Conservation (phyloP, 2,113 vertebrate genomes). For the Mesocricetus auratus region DNA sequence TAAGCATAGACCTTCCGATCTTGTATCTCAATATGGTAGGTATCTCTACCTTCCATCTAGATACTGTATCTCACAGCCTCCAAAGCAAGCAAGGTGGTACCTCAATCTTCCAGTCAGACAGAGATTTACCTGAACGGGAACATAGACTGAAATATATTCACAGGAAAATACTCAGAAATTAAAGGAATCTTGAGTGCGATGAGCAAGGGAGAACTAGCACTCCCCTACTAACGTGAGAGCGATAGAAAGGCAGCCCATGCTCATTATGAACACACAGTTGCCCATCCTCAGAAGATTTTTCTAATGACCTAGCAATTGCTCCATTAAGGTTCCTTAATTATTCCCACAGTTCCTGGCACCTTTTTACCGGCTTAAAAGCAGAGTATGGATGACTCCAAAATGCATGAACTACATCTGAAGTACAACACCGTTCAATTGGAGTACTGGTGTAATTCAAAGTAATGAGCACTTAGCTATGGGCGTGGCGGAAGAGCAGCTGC, state of each 20-base stretch:
- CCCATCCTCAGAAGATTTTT: background rate
- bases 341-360: constrained; percentile 35
- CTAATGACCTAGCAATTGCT: constrained; percentile 8
- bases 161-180: constrained; percentile 29
- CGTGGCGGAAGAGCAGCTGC: background rate
- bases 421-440: constrained; percentile 4
- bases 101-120: background rate
- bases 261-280: background rate
- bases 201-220: background rate
- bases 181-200: background rate
- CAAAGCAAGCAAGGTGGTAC: background rate
- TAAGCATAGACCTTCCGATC: background rate
- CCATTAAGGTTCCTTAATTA: constrained; percentile 41
- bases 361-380: constrained; percentile 54
- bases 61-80: background rate
- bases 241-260: background rate
- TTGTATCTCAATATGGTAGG: background rate
- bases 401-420: constrained; percentile 51
- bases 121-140: background rate
- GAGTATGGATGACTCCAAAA: constrained; percentile 30
- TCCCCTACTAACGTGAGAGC: background rate
- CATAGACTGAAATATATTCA: background rate
- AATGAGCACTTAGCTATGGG: constrained; percentile 40
- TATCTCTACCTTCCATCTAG: background rate
- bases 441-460: constrained; percentile 45